Base-by-base conservation (phyloP, 2,113 vertebrate species). In the Strix aluco region DNA sequence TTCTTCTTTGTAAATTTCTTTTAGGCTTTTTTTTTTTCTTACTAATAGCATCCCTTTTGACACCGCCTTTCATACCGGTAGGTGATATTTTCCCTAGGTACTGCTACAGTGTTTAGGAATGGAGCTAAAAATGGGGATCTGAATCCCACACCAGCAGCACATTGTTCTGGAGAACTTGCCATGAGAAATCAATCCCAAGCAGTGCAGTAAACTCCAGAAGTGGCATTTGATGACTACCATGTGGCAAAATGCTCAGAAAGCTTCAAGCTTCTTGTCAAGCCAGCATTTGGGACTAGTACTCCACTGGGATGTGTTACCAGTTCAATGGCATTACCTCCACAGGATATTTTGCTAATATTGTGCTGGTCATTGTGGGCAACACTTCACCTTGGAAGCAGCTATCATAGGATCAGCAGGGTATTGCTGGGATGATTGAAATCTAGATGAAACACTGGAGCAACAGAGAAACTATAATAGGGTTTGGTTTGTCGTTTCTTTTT, bases 231-330 rank as follows among this genome's bases (percentile, higher is more conserved):
- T 58, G n/a, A 72, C 57, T 89, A 70, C 52, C 38, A 57, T 15
- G 82, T 75, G 79, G 44, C 83, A 96, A 92, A 95, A 95, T 3
- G 25, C 40, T 96, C 69, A 94, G 61, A 94, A 92, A 77, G 54
- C 70, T 63, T 47, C 69, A 61, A 59, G 9, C 10, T 67, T 4
- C 12, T 78, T 21, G n/a, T 90, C 51, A 92, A 62, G 49, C 19
- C 59, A 52, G 40, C 13, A 13, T 82, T 32, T 18, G n/a, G 81
- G 88, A 93, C 85, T 92, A 92, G 79, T 13, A 25, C 63, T 95
- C 44, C 52, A 30, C 21, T 10, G n/a, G 79, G 73, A 44, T 75
- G 62, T 42, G 49, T 65, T 92, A 92, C 58, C 47, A 80, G 52
- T 82, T 79, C 57, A 81, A 44, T 87, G 86, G 57, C 85, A 94